Base-by-base conservation (phyloP, 64 coral and sea anemone species). In the Acropora yongei region DNA sequence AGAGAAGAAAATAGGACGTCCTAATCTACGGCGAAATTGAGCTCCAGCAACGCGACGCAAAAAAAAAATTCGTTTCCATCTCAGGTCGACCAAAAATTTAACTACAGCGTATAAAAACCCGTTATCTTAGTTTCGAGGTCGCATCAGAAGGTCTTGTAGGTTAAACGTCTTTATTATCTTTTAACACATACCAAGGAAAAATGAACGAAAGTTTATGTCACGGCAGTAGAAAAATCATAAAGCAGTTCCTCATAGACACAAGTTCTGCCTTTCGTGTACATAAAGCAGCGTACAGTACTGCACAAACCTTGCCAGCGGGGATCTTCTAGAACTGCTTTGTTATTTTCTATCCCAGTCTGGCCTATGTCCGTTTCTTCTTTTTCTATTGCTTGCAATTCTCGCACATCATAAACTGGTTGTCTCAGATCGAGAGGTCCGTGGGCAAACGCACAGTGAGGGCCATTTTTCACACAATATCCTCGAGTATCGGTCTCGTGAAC, bases 401-500 rank as follows among this genome's bases (percentile, higher is more conserved):
- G 89, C 86, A 99, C 86, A 89, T 99, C 97, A 80, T 99, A 99
- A 9, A 99, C 94, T 75, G 97, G 94, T 94, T 99, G 97, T 75
- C 97, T 91, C 49, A 99, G 89, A 96, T 99, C 97, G 80, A 93
- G 97, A 72, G 97, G 97, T 88, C 97, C 97, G 73, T 99, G 97
- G 71, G 97, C 97, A 68, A 99, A 99, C 50, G 97, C 97, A 91
- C 97, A 99, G 75, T 99, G 97, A 30, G 97, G 94, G 80, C 97
- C 97, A 99, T 99, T 99, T 96, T 99, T 99, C 19, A 99, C 97
- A 94, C 97, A 99, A 91, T 96, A 99, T 89, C 97, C 97, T 82
- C 97, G 88, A 39, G 97, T 87, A 89, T 99, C 97, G 41, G 97
- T 99, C 85, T 99, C 97, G 80, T 99, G 93, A 84, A 99, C 97